Evolutionary conservation across 2,888 invertebrate species (phyloP), one percentile per base, ranked within the genome.

Genomic region (Bellardia bayeri): DNA sequence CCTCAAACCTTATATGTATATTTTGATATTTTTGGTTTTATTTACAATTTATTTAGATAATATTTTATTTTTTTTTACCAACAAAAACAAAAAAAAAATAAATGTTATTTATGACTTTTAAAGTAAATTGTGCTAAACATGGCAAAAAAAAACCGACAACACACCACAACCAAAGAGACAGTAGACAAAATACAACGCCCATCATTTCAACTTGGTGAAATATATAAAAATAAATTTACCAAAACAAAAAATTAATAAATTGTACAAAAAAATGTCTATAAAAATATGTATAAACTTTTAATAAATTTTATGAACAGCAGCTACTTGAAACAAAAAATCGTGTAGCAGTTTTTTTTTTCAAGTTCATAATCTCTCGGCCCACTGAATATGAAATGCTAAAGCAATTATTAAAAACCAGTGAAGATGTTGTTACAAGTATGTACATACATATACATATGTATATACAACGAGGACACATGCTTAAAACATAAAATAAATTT

Each of bases 101-200:
- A 64, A 72, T 58, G n/a, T 72, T 81, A 66, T 86, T 86, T 72
- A 85, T 85, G 40, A 30, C 42, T 30, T 69, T 71, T 58, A 58
- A 82, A 78, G 11, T 82, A 68, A 82, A 82, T 78, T 82, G 74
- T 54, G 74, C 78, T 69, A 86, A 63, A 79, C 61, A 82, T 69
- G 33, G 14, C 71, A 69, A 74, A 66, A 78, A 72, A 78, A 63
- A 33, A 16, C 4, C 16, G 51, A 63, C 64, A 54, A 74, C 40
- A 75, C 61, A 56, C 16, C 40, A 71, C 8, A 58, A 68, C 3
- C 16, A 14, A 61, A 14, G 49, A 9, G 42, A 37, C 37, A 40
- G 6, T 54, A 80, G 23, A 74, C 16, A 61, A 61, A n/a, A 45
- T 13, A 75, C 61, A 81, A 81, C 85, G 85, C 85, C 85, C 85